These are phyloP conservation scores for Scopus umbretta DNA, from an alignment of 2,113 vertebrate genomes.

Conservation along the genomic window DNA sequence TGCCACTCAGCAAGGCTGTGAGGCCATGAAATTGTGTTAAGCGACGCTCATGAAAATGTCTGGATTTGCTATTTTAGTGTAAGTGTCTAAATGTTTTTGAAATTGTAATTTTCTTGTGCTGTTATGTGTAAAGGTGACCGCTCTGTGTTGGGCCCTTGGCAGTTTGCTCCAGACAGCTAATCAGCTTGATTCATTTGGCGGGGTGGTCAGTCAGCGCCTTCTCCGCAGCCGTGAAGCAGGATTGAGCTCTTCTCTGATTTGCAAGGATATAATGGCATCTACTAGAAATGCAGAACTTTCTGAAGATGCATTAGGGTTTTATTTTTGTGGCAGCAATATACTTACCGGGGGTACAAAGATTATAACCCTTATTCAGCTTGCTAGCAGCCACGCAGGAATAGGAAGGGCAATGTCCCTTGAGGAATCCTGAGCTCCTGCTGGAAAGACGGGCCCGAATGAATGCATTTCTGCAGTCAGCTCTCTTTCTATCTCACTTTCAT, in stretches of 20 bases:
- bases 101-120: slow-evolving; percentile 73
- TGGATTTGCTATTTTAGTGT: slow-evolving; percentile 60
- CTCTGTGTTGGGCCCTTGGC: slow-evolving; percentile 24
- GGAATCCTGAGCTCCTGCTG: not conserved
- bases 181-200: slow-evolving; percentile 70
- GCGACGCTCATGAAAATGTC: slow-evolving; percentile 34
- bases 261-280: not conserved
- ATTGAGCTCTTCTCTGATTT: slow-evolving; percentile 26
- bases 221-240: not conserved
- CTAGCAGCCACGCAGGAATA: not conserved
- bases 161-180: slow-evolving; percentile 65
- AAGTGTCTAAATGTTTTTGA: slow-evolving; percentile 47
- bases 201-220: slow-evolving; percentile 6
- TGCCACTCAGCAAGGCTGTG: not conserved
- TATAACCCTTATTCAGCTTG: not conserved
- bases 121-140: slow-evolving; percentile 77
- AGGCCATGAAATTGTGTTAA: slow-evolving; percentile 64
- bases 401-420: not conserved
- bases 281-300: not conserved
- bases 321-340: not conserved
- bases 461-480: not conserved
- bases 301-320: not conserved
- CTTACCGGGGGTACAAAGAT: not conserved
- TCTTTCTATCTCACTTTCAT: not conserved
- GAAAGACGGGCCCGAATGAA: not conserved